phyloP scores from a whole-genome alignment of 2,888 invertebrate genomes.

The Drosophila macrothrix region DNA sequence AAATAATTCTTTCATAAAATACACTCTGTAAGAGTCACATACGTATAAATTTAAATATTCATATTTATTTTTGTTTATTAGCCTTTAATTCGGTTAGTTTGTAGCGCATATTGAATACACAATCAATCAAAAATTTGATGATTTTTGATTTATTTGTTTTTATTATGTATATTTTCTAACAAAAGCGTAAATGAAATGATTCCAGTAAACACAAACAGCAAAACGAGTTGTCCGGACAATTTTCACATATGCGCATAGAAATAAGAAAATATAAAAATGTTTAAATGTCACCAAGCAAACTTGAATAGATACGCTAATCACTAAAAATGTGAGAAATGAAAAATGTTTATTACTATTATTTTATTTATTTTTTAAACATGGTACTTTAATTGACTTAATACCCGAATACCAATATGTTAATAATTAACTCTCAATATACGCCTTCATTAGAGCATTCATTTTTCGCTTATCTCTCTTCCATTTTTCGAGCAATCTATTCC shows the following conservation, averaged over 20 bases:
- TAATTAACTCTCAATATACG: too few species aligned
- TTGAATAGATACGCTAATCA: neutral
- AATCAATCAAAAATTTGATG: neutral
- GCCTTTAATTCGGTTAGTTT: neutral
- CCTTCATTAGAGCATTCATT: slow-evolving; percentile 2
- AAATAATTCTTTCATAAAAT: neutral
- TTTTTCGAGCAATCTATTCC: neutral
- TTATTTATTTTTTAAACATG: too few species aligned
- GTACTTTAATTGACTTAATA: neutral
- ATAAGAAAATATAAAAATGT: neutral
- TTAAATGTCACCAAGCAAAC: neutral
- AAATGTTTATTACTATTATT: neutral
- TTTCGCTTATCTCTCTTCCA: neutral
- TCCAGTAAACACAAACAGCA: neutral
- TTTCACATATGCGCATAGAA: neutral
- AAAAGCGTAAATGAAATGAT: neutral
- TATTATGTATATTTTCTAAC: neutral
- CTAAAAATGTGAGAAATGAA: neutral
- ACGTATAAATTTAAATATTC: neutral
- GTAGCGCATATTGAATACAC: too few species aligned
- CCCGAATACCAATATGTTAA: neutral
- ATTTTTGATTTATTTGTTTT: slow-evolving; percentile 5
- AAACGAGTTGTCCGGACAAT: neutral
- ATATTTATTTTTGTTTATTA: neutral
- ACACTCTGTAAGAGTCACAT: too few species aligned